Evolutionary conservation across 2,113 vertebrate genomes (phyloP).

Genomic region (Sebastes schlegelii): DNA sequence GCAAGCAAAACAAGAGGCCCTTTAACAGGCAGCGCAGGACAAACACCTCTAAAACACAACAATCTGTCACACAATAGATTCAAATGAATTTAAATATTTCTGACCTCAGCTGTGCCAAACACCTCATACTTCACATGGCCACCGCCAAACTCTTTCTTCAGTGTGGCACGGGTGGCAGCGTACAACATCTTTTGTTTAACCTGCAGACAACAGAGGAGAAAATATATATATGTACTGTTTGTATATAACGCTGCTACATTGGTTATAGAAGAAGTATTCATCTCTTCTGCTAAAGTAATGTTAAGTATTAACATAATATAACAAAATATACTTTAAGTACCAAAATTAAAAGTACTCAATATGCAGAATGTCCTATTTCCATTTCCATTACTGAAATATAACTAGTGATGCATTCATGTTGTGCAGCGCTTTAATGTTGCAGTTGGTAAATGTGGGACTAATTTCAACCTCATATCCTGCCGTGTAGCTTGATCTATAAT

Average conservation of each 20-base stretch:
- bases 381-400: background rate
- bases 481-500: no score
- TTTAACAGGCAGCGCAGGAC: constrained; percentile 9
- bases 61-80: background rate
- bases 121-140: constrained; percentile 97
- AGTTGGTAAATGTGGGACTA: background rate
- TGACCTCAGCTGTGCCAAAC: constrained; percentile 95
- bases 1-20: constrained; percentile 32
- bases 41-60: background rate
- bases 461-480: no score
- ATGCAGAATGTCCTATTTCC: background rate
- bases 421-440: background rate
- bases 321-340: no score
- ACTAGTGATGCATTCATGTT: background rate
- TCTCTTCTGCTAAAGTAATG: no score
- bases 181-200: constrained; percentile 99
- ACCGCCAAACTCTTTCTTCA: constrained; percentile 98
- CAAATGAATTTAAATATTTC: background rate
- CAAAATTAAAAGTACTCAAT: background rate
- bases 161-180: constrained; percentile 93
- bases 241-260: background rate
- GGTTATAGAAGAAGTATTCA: no score
- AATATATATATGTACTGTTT: background rate
- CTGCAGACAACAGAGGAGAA: constrained; percentile 73
- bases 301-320: no score